phyloP scores from a whole-genome alignment of 2,113 vertebrate species.

The Perccottus glenii region DNA sequence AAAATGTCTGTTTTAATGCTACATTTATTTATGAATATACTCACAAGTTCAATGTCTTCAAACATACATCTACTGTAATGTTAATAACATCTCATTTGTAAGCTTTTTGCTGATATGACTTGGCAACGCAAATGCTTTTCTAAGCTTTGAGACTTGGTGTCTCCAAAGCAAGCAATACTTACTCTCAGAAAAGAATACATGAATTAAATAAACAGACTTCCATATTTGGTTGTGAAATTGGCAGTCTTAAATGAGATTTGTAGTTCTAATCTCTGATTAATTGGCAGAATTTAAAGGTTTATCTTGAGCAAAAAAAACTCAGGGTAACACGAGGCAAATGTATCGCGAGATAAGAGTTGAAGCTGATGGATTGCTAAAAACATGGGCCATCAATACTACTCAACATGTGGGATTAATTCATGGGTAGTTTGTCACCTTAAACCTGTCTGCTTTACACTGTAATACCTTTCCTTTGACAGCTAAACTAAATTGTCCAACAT shows the following conservation, averaged over 20 bases:
- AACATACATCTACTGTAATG: slow-evolving; percentile 32
- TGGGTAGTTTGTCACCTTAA: slow-evolving; percentile 17
- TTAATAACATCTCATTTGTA: slow-evolving; percentile 32
- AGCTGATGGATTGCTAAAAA: slow-evolving; percentile 46
- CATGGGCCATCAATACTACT: slow-evolving; percentile 10
- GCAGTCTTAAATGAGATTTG: slow-evolving; percentile 39
- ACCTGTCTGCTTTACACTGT: slow-evolving; percentile 21
- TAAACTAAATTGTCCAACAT: slow-evolving; percentile 7
- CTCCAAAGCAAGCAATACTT: slow-evolving; percentile 37
- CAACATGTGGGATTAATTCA: slow-evolving; percentile 29
- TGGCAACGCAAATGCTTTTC: slow-evolving; percentile 59
- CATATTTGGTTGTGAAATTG: slow-evolving; percentile 31
- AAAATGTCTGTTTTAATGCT: slow-evolving; percentile 1
- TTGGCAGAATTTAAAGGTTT: slow-evolving; percentile 32
- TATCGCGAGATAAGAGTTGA: slow-evolving; percentile 19
- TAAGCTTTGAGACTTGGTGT: slow-evolving; percentile 60
- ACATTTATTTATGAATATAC: slow-evolving; percentile 26
- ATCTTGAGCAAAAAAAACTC: slow-evolving; percentile 13
- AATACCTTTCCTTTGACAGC: slow-evolving; percentile 41
- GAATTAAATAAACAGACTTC: slow-evolving; percentile 59
- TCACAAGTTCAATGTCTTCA: slow-evolving; percentile 24
- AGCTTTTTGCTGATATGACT: slow-evolving; percentile 38
- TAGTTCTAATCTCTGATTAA: slow-evolving; percentile 32
- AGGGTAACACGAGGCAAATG: slow-evolving; percentile 13
- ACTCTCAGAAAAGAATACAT: slow-evolving; percentile 51